Conservation (phyloP, 1,140 invertebrate species). For the Drosophila elegans region DNA sequence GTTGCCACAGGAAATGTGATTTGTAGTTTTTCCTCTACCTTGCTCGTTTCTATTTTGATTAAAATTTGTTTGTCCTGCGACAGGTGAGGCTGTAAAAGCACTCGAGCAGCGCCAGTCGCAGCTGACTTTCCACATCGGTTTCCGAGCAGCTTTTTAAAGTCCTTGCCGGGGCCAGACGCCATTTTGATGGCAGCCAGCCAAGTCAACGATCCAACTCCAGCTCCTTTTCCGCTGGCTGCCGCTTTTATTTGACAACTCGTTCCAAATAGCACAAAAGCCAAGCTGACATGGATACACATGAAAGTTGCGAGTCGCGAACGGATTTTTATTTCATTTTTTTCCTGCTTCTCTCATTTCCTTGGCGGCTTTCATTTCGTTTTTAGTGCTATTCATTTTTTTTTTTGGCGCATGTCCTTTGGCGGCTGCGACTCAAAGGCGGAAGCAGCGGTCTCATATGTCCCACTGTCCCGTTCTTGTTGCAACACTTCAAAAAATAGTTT, state of each 20-base stretch:
- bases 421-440: slow-evolving; percentile 71
- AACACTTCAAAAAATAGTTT: background rate
- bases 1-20: slow-evolving; percentile 77
- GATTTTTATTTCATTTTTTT: slow-evolving; percentile 51
- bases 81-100: slow-evolving; percentile 57
- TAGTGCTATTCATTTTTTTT: slow-evolving; percentile 38
- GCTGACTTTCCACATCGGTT: slow-evolving; percentile 58
- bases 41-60: slow-evolving; percentile 53
- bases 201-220: slow-evolving; percentile 57
- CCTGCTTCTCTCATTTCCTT: slow-evolving; percentile 36
- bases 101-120: slow-evolving; percentile 4
- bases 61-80: slow-evolving; percentile 65
- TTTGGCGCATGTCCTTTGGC: slow-evolving; percentile 78
- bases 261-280: slow-evolving; percentile 43
- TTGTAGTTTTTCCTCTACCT: slow-evolving; percentile 64
- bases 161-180: slow-evolving; percentile 52
- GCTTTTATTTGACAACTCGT: slow-evolving; percentile 56
- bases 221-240: slow-evolving; percentile 13
- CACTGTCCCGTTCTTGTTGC: slow-evolving; percentile 47
- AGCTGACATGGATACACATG: slow-evolving; percentile 58
- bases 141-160: slow-evolving; percentile 55
- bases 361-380: slow-evolving; percentile 11
- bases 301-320: slow-evolving; percentile 22
- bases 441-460: slow-evolving; percentile 76
- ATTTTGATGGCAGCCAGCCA: slow-evolving; percentile 63